Percentiles rank a stretch among this genome's conserved stretches.
phyloP scores from a whole-genome alignment of 2,888 invertebrate species.

The Drosophila histrio region DNA sequence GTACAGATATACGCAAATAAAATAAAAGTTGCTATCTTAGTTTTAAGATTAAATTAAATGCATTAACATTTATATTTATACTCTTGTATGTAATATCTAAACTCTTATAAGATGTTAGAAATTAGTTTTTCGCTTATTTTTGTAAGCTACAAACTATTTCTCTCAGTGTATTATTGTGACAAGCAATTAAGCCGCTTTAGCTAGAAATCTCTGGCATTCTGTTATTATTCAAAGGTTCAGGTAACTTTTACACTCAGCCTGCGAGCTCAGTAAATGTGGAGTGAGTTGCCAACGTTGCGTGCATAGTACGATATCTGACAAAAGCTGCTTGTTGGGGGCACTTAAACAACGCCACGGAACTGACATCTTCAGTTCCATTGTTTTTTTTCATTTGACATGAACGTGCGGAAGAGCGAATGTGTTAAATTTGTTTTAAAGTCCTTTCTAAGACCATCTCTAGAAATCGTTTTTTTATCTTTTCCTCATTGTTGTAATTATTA shows the following conservation, averaged over 20 bases:
- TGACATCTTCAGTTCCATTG: slow-evolving; percentile 61
- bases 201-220: slow-evolving; percentile 37
- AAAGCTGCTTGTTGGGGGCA: slow-evolving; percentile 53
- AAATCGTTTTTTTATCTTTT: not conserved
- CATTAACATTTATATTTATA: too few relatives aligned
- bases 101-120: too few relatives aligned
- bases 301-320: slow-evolving; percentile 52
- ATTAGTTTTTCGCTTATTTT: too few relatives aligned
- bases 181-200: slow-evolving; percentile 53
- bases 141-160: slow-evolving; percentile 11
- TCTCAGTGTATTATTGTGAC: slow-evolving; percentile 19
- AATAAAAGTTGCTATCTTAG: too few relatives aligned
- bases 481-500: slow-evolving; percentile 10
- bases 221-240: slow-evolving; percentile 23
- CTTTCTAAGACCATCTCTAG: slow-evolving; percentile 1
- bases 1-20: too few relatives aligned
- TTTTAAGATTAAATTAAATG: too few relatives aligned
- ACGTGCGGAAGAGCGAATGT: slow-evolving; percentile 79
- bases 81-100: too few relatives aligned
- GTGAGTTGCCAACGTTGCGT: slow-evolving; percentile 23
- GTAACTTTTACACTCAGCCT: slow-evolving; percentile 13
- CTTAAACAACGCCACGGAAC: slow-evolving; percentile 55
- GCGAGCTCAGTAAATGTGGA: not conserved
- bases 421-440: slow-evolving; percentile 52
- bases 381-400: slow-evolving; percentile 69